Percentiles rank a stretch among this genome's conserved stretches.
Evolutionary conservation across 1,140 invertebrate genomes (phyloP).

Genomic region (Polypedilum pembai): DNA sequence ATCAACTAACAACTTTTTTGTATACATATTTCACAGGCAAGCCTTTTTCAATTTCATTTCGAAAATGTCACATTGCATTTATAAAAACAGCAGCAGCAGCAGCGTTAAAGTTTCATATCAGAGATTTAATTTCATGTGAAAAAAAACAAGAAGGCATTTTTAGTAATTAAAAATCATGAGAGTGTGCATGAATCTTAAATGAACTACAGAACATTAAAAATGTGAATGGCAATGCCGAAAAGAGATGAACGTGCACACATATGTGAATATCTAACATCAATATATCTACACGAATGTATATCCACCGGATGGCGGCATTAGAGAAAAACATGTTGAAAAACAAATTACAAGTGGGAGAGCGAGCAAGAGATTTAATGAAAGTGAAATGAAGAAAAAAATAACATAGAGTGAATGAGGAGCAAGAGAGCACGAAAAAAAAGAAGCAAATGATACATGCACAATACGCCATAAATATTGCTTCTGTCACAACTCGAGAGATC

Average conservation of each 20-base stretch:
- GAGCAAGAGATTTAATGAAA: neutral
- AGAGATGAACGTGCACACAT: neutral
- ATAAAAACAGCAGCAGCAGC: neutral
- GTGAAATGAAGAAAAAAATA: neutral
- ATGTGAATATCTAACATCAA: no score
- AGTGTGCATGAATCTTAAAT: neutral
- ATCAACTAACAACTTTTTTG: no score
- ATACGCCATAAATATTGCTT: no score
- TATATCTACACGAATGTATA: neutral
- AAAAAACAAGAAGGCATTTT: neutral
- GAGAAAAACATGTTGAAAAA: slow-evolving; percentile 7
- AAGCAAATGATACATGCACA: no score
- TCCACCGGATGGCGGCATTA: neutral
- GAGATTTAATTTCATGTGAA: slow-evolving; percentile 26
- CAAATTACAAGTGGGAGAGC: slow-evolving; percentile 11
- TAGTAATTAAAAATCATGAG: slow-evolving; percentile 21
- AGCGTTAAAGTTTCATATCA: slow-evolving; percentile 15
- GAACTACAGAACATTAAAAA: slow-evolving; percentile 26
- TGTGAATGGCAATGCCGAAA: slow-evolving; percentile 8
- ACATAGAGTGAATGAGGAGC: no score
- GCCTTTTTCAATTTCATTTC: neutral
- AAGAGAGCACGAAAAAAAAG: no score
- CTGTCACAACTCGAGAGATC: no score
- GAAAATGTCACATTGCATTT: slow-evolving; percentile 24
- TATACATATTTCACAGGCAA: neutral